phyloP scores from a whole-genome alignment of 2,888 invertebrate genomes.

The Lissocephala sabroskyi region DNA sequence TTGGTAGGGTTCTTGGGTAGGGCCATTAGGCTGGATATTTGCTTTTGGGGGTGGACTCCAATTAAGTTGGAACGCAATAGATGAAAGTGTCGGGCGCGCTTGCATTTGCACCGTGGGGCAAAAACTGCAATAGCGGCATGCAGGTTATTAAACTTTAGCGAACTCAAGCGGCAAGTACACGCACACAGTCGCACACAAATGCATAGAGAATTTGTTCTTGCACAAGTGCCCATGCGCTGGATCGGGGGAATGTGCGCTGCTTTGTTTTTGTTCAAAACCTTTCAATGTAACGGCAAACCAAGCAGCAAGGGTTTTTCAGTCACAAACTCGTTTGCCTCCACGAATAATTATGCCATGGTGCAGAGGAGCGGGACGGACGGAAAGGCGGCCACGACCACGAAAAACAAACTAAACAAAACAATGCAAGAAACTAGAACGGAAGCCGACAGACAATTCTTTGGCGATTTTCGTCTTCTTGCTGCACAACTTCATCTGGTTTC shows the following conservation, averaged over 20 bases:
- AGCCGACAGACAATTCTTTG: constrained; percentile 40
- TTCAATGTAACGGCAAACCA: constrained; percentile 1
- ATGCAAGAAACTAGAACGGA: constrained; percentile 56
- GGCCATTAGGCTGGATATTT: background rate
- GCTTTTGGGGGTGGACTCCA: constrained; percentile 10
- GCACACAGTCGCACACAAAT: constrained; percentile 4
- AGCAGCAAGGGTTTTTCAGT: constrained; percentile 1
- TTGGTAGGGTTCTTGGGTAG: too few species aligned
- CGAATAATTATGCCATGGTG: constrained; percentile 31
- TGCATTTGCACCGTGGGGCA: constrained; percentile 18
- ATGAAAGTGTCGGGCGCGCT: constrained; percentile 33
- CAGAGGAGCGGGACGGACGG: too few species aligned
- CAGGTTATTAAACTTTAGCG: constrained; percentile 54
- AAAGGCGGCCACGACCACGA: too few species aligned
- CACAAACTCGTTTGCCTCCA: constrained; percentile 7
- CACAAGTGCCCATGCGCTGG: constrained; percentile 2
- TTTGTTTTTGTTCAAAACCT: constrained; percentile 19
- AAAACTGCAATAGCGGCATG: constrained; percentile 16
- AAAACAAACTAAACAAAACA: constrained; percentile 31
- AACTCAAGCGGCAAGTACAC: constrained; percentile 43
- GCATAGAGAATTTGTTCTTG: constrained; percentile 1
- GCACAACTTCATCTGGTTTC: background rate
- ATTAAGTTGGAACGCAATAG: constrained; percentile 34
- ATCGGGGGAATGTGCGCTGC: constrained; percentile 15
- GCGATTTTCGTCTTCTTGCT: background rate